Evolutionary conservation across 2,113 vertebrate genomes (phyloP).

Genomic region (Tautogolabrus adspersus): DNA sequence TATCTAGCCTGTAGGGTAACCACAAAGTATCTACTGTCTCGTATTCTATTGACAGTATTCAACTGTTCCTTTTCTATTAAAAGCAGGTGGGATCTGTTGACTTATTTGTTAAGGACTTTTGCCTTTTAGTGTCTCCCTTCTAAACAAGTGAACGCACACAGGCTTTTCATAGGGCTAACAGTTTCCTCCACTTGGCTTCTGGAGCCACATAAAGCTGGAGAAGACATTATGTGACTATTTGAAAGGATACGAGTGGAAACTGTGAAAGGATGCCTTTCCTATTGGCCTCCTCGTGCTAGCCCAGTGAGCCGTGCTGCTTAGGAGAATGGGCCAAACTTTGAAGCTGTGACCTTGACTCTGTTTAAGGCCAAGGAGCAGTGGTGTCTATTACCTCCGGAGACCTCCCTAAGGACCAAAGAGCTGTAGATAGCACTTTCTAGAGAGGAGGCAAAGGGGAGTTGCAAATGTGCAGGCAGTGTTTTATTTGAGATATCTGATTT

Average conservation of each 20-base stretch:
- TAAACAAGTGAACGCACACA: conserved; percentile 12
- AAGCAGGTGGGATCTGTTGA: neutral
- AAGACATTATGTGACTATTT: conserved; percentile 72
- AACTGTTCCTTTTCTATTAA: neutral
- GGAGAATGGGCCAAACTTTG: conserved; percentile 66
- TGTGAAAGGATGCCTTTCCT: conserved; percentile 58
- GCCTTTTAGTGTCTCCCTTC: conserved; percentile 1
- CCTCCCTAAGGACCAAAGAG: conserved; percentile 43
- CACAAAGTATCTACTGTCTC: conserved; percentile 2
- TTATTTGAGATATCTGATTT: conserved; percentile 70
- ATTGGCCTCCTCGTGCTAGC: conserved; percentile 48
- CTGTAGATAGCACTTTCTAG: conserved; percentile 40
- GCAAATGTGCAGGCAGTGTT: conserved; percentile 52
- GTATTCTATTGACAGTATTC: neutral
- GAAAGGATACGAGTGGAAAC: conserved; percentile 70
- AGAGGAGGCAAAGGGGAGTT: conserved; percentile 32
- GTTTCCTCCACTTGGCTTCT: conserved; percentile 29
- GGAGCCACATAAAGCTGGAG: conserved; percentile 65
- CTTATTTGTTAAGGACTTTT: neutral
- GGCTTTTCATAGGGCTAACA: conserved; percentile 23
- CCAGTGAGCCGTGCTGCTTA: conserved; percentile 43
- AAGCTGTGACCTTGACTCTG: conserved; percentile 70
- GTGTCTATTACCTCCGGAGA: conserved; percentile 66
- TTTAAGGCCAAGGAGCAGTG: conserved; percentile 45
- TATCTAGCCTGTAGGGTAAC: conserved; percentile 2